These are phyloP conservation scores for Acrobasis suavella DNA, from an alignment of 2,888 invertebrate species.

Conservation along the genomic window DNA sequence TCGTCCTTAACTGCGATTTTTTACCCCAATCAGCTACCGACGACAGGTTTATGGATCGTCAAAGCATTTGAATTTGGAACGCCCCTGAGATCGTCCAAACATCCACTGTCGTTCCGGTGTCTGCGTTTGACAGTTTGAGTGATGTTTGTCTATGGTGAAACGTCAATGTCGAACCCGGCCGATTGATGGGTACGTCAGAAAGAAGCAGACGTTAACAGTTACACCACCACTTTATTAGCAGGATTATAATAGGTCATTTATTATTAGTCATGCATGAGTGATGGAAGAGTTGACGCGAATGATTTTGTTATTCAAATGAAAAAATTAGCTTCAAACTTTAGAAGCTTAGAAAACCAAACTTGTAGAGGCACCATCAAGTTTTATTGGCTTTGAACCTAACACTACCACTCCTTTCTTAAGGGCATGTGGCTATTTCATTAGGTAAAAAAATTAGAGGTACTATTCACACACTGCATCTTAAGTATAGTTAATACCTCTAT, in stretches of 20 bases:
- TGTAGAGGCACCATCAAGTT: too few species aligned
- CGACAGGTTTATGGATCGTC: conserved; percentile 62
- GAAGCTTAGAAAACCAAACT: too few species aligned
- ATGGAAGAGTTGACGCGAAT: conserved; percentile 4
- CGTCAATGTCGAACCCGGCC: conserved; percentile 54
- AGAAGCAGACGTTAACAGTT: conserved; percentile 50
- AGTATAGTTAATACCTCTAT: too few species aligned
- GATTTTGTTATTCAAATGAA: neutral
- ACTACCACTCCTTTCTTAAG: too few species aligned
- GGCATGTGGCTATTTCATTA: too few species aligned
- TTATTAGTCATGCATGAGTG: neutral
- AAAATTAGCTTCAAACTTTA: too few species aligned
- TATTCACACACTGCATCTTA: too few species aligned
- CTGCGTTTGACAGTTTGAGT: conserved; percentile 75
- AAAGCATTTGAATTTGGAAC: conserved; percentile 3
- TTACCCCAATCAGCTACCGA: conserved; percentile 55
- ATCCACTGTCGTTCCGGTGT: conserved; percentile 48
- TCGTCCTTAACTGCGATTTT: conserved; percentile 21
- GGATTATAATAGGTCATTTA: conserved; percentile 21
- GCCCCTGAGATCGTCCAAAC: neutral
- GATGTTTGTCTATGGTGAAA: conserved; percentile 64
- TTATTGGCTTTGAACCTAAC: too few species aligned
- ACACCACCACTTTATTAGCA: conserved; percentile 17
- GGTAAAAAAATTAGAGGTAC: too few species aligned
- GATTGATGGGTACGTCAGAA: conserved; percentile 59